These are phyloP conservation scores for Campoletis sonorensis DNA, from an alignment of 1,140 invertebrate genomes.

Conservation along the genomic window DNA sequence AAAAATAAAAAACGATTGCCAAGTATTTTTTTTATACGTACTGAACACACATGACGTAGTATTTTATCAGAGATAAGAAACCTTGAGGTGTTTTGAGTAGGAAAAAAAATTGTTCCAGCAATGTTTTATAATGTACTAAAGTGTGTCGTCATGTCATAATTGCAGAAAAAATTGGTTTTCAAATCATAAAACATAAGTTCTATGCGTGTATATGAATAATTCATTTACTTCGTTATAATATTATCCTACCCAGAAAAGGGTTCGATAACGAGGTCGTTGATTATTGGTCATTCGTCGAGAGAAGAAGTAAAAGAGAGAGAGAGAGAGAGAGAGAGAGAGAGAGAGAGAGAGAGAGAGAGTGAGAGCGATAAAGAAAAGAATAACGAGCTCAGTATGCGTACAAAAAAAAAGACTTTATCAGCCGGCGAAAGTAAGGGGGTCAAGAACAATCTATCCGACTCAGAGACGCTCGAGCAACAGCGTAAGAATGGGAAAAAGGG, in stretches of 20 bases:
- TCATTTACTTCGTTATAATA: neutral
- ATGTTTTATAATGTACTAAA: no score
- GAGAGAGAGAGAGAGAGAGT: no score
- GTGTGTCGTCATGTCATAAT: no score
- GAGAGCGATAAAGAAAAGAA: neutral
- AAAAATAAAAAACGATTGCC: neutral
- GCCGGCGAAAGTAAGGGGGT: constrained; percentile 27
- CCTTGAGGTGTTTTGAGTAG: neutral
- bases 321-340: no score
- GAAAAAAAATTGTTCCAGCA: no score
- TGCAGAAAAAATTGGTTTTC: neutral
- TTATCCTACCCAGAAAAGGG: constrained; percentile 1
- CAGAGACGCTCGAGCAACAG: neutral
- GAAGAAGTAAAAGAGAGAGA: no score
- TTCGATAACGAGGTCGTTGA: constrained; percentile 16
- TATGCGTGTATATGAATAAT: neutral
- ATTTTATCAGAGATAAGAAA: constrained; percentile 9
- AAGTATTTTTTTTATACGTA: neutral
- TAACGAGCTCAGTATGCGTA: neutral
- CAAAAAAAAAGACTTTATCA: constrained; percentile 26
- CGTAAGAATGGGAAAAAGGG: constrained; percentile 19
- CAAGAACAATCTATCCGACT: constrained; percentile 22
- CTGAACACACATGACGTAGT: neutral
- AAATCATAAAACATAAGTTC: neutral
- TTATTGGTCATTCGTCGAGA: constrained; percentile 16